phyloP scores from a whole-genome alignment of 2,888 invertebrate species.

The Pammene fasciana region DNA sequence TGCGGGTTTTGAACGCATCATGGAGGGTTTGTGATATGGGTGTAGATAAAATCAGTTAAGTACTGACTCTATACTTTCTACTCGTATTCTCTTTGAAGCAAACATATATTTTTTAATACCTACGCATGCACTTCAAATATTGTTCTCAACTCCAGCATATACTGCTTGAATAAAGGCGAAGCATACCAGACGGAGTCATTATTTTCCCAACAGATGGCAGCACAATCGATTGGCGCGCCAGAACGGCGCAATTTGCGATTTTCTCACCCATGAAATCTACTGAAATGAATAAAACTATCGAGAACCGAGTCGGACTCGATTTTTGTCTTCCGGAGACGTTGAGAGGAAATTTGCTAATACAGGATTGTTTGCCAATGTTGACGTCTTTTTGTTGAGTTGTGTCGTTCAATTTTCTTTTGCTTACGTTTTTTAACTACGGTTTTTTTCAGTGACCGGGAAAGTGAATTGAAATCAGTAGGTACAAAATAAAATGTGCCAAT shows the following conservation, averaged over 20 bases:
- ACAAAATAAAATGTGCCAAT: too few relatives aligned
- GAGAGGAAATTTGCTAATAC: constrained; percentile 35
- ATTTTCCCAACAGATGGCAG: constrained; percentile 82
- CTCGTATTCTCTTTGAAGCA: too few relatives aligned
- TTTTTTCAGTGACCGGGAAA: too few relatives aligned
- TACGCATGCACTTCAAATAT: background rate
- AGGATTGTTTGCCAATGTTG: constrained; percentile 7
- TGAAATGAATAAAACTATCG: constrained; percentile 81
- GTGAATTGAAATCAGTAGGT: too few relatives aligned
- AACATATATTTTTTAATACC: too few relatives aligned
- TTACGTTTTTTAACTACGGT: background rate
- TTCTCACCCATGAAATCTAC: constrained; percentile 78
- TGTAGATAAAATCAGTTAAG: too few relatives aligned
- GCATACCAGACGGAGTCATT: constrained; percentile 79
- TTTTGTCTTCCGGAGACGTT: constrained; percentile 50
- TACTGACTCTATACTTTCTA: too few relatives aligned
- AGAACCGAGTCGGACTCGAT: constrained; percentile 65
- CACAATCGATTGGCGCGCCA: constrained; percentile 76
- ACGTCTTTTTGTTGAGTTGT: background rate
- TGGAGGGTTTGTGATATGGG: too few relatives aligned
- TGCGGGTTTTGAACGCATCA: too few relatives aligned
- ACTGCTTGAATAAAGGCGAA: constrained; percentile 56
- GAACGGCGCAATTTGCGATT: constrained; percentile 77
- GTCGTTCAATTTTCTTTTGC: background rate
- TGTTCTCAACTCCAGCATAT: constrained; percentile 16